Base-by-base conservation (phyloP, 2,888 invertebrate species). In the Agrypnus murinus region DNA sequence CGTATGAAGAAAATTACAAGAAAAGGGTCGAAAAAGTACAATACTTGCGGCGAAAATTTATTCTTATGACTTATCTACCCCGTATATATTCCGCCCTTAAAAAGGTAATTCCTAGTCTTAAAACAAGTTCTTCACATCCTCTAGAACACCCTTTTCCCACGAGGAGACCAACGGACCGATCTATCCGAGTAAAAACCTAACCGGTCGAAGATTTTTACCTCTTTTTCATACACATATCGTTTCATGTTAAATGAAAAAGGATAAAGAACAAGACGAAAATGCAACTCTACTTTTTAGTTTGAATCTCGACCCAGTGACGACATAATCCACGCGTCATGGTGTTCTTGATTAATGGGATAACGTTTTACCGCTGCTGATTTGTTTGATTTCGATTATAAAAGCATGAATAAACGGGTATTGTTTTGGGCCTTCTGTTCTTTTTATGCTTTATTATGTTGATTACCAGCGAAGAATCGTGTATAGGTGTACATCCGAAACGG, bases 41-140 rank as follows among this genome's bases (percentile, higher is more conserved):
- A 71, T 65, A 72, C 74, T 75, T 74, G 73, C 62, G 72, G 74
- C 68, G 60, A 70, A 75, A 75, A 72, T 74, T 64, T 72, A 75
- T 75, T 73, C 75, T 75, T 75, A 72, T 72, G 63, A 74, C 60
- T 75, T 73, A 75, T 73, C 71, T 71, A 70, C 64, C 63, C 68
- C 34, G 71, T 45, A 57, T 19, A 40, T 71, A 25, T 25, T 25
- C 65, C 67, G 55, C 75, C 71, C 74, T 74, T 74, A 75, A 75
- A 70, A 72, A 72, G 68, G 74, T 72, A 74, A 75, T 75, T 75
- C 71, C 74, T 74, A 75, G 71, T 74, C 73, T 72, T 63, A 38
- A 71, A 74, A 75, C 75, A 69, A 68, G 75, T 75, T 75, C 72
- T 63, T 25, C 31, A 45, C 62, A 63, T 63, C 65, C 65, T 75